phyloP scores from a whole-genome alignment of 2,888 invertebrate species.

The Caenorhabditis macrosperma region DNA sequence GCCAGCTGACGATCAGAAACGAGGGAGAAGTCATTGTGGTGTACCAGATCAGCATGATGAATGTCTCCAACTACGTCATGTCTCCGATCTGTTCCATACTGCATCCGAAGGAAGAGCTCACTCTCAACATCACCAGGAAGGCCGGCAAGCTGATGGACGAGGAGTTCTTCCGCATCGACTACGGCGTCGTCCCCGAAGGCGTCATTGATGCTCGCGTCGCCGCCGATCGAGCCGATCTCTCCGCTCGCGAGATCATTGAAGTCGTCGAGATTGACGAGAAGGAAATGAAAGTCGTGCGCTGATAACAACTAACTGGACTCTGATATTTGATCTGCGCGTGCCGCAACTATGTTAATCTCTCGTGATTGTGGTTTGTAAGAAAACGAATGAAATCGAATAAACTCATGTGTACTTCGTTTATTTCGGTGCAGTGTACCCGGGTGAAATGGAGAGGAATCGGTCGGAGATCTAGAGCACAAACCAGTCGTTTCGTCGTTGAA shows the following conservation, averaged over 20 bases:
- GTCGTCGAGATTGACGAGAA: conserved; percentile 49
- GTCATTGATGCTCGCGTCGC: conserved; percentile 51
- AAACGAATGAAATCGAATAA: neutral
- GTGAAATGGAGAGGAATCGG: neutral
- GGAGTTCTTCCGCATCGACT: conserved; percentile 56
- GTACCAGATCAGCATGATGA: conserved; percentile 49
- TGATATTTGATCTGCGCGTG: neutral
- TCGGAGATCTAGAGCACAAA: conserved; percentile 41
- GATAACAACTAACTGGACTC: neutral
- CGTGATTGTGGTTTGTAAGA: conserved; percentile 8
- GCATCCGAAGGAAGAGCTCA: conserved; percentile 46
- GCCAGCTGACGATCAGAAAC: conserved; percentile 36
- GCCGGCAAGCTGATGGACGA: conserved; percentile 34
- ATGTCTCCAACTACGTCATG: conserved; percentile 49
- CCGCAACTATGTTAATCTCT: neutral
- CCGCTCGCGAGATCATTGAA: conserved; percentile 39
- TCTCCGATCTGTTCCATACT: conserved; percentile 56
- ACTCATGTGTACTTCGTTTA: conserved; percentile 2
- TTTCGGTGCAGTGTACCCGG: conserved; percentile 26
- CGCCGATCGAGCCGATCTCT: conserved; percentile 37
- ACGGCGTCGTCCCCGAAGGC: conserved; percentile 53
- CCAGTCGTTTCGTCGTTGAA: conserved; percentile 57
- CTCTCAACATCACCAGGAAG: conserved; percentile 49
- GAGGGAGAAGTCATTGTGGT: conserved; percentile 49
- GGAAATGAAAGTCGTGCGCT: conserved; percentile 54